A percentile compares a stretch with the other conserved stretches of the same genome.
phyloP scores from a whole-genome alignment of 2,888 invertebrate genomes.

The Rhingia campestris region DNA sequence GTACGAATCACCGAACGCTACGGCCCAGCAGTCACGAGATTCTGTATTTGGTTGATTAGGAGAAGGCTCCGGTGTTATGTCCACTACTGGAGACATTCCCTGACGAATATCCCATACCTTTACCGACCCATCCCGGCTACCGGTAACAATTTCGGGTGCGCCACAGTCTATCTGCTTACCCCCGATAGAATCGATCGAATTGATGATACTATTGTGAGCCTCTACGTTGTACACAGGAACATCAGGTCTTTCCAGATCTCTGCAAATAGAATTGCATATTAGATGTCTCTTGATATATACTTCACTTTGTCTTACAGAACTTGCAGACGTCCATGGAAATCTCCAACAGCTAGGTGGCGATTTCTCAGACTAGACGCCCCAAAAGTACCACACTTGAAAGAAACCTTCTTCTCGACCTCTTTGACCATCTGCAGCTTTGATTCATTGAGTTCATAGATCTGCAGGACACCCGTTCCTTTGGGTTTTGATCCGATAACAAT shows the following conservation, averaged over 20 bases:
- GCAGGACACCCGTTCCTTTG: slow-evolving; percentile 92
- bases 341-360: slow-evolving; percentile 93
- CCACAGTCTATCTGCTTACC: slow-evolving; percentile 92
- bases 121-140: slow-evolving; percentile 95
- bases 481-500: slow-evolving; percentile 93
- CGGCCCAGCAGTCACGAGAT: slow-evolving; percentile 94
- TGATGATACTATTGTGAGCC: slow-evolving; percentile 91
- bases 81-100: slow-evolving; percentile 93
- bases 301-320: slow-evolving; percentile 86
- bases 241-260: slow-evolving; percentile 90
- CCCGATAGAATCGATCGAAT: slow-evolving; percentile 95
- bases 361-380: slow-evolving; percentile 92
- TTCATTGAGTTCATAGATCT: slow-evolving; percentile 90
- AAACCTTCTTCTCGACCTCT: slow-evolving; percentile 90
- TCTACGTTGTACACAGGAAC: slow-evolving; percentile 90
- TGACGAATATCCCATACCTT: slow-evolving; percentile 98
- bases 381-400: slow-evolving; percentile 96
- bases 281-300: background rate
- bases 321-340: slow-evolving; percentile 92
- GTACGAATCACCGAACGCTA: slow-evolving; percentile 95
- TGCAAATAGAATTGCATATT: slow-evolving; percentile 79
- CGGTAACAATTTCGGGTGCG: slow-evolving; percentile 97
- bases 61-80: slow-evolving; percentile 85
- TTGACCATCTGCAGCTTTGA: slow-evolving; percentile 88
- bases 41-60: slow-evolving; percentile 85